Conservation (phyloP, 2,888 invertebrate species). For the Gandaritis pyraliata region DNA sequence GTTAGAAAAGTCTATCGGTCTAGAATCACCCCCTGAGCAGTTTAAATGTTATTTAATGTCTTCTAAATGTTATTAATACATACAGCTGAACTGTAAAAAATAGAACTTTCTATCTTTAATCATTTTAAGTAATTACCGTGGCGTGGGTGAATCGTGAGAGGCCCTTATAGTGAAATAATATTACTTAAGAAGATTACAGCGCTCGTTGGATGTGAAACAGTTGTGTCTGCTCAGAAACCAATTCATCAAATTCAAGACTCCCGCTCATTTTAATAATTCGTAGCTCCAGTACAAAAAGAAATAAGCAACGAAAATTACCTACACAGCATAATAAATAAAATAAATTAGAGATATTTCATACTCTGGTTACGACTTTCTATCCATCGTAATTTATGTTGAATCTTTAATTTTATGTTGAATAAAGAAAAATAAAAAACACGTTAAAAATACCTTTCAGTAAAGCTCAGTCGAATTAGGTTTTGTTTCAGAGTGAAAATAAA, state of each 20-base stretch:
- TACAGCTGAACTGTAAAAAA: too few species aligned
- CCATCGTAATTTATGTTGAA: slow-evolving; percentile 4
- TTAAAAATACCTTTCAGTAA: not conserved
- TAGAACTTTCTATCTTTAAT: too few species aligned
- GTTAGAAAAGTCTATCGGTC: too few species aligned
- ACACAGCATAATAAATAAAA: slow-evolving; percentile 58
- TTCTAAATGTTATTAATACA: too few species aligned
- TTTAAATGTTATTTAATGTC: too few species aligned
- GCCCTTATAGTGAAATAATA: too few species aligned
- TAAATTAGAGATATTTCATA: slow-evolving; percentile 46
- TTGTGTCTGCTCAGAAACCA: slow-evolving; percentile 15
- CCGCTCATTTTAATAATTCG: slow-evolving; percentile 56
- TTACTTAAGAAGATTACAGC: too few species aligned
- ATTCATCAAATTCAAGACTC: slow-evolving; percentile 41
- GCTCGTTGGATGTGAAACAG: too few species aligned
- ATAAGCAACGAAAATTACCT: slow-evolving; percentile 51
- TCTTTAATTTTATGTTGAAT: slow-evolving; percentile 5
- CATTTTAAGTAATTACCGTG: too few species aligned
- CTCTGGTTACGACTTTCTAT: slow-evolving; percentile 6
- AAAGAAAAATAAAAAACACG: not conserved
- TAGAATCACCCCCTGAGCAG: too few species aligned
- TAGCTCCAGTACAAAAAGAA: slow-evolving; percentile 53
- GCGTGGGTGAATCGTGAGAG: too few species aligned
- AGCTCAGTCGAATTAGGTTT: not conserved
- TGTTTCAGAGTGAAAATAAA: not conserved